Percentiles rank a stretch among this genome's conserved stretches.
Conservation (phyloP, 1,140 invertebrate genomes). For the Aleiodes sp. region DNA sequence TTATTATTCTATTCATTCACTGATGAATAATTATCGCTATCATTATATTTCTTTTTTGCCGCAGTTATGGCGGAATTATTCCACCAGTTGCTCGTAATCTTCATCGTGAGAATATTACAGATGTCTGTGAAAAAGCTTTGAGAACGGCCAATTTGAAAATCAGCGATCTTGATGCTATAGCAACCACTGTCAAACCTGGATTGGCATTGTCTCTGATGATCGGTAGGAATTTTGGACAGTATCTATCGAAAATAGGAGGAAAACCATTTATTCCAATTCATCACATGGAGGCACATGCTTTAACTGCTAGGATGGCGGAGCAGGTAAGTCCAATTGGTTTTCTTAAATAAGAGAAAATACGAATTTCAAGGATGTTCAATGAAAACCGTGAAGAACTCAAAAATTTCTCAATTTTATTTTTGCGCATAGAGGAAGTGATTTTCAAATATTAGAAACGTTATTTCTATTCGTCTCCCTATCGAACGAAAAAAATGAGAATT, state of each 20-base stretch:
- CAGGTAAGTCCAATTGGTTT: too few relatives aligned
- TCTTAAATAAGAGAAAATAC: too few relatives aligned
- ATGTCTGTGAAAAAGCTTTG: conserved; percentile 77
- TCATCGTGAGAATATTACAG: conserved; percentile 82
- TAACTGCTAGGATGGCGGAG: conserved; percentile 81
- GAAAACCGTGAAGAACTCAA: too few relatives aligned
- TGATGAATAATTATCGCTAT: conserved; percentile 13
- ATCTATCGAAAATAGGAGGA: conserved; percentile 73
- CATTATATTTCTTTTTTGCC: conserved; percentile 44
- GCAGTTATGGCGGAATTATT: conserved; percentile 90
- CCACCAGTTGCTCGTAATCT: conserved; percentile 84
- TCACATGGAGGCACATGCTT: conserved; percentile 99
- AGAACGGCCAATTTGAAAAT: conserved; percentile 72
- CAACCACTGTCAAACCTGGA: conserved; percentile 89
- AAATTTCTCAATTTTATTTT: too few relatives aligned
- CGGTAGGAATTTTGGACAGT: conserved; percentile 86
- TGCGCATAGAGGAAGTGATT: too few relatives aligned
- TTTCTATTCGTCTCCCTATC: too few relatives aligned
- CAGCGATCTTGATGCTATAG: conserved; percentile 88
- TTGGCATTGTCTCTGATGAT: conserved; percentile 81
- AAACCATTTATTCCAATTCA: conserved; percentile 96
- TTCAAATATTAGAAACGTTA: conserved; percentile 28
- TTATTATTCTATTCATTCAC: neutral
- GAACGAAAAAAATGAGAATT: too few relatives aligned
- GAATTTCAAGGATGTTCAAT: too few relatives aligned